Conservation (phyloP, 2,113 vertebrate genomes). For the Myrmophylax atrothorax region DNA sequence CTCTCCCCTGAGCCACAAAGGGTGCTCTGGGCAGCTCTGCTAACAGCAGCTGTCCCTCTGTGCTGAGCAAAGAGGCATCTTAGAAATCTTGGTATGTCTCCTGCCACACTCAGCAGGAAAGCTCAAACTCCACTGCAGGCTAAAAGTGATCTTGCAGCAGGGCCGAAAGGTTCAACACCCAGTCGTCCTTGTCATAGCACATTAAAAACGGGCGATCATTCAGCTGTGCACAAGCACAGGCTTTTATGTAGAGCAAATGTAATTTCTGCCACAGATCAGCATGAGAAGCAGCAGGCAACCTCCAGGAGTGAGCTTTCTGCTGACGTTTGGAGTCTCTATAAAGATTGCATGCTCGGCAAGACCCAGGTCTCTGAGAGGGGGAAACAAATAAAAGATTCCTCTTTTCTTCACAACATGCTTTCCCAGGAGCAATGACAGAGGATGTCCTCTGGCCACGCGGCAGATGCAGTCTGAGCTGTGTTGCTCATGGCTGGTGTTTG, state of each 20-base stretch:
- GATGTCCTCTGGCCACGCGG: background rate
- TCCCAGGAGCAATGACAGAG: background rate
- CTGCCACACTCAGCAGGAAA: conserved; percentile 46
- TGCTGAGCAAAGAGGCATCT: conserved; percentile 17
- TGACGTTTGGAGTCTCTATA: background rate
- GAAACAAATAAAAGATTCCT: background rate
- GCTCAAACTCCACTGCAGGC: conserved; percentile 31
- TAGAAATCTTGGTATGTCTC: conserved; percentile 58
- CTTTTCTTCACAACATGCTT: background rate
- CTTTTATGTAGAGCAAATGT: conserved; percentile 7
- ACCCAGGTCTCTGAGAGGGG: background rate
- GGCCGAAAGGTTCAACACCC: conserved; percentile 37
- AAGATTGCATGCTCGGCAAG: background rate
- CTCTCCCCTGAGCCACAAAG: conserved; percentile 20
- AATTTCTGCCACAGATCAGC: background rate
- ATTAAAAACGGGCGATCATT: conserved; percentile 40
- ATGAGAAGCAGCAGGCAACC: background rate
- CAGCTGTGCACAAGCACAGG: conserved; percentile 21
- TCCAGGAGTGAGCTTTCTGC: background rate
- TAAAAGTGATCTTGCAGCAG: conserved; percentile 43
- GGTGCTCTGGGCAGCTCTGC: conserved; percentile 43
- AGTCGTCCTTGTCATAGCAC: conserved; percentile 42
- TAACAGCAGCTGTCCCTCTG: conserved; percentile 60
- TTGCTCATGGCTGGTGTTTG: rapidly evolving
- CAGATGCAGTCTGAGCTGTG: rapidly evolving